Evolutionary conservation across 1,140 invertebrate species (phyloP).

Genomic region (Frieseomelitta varia): DNA sequence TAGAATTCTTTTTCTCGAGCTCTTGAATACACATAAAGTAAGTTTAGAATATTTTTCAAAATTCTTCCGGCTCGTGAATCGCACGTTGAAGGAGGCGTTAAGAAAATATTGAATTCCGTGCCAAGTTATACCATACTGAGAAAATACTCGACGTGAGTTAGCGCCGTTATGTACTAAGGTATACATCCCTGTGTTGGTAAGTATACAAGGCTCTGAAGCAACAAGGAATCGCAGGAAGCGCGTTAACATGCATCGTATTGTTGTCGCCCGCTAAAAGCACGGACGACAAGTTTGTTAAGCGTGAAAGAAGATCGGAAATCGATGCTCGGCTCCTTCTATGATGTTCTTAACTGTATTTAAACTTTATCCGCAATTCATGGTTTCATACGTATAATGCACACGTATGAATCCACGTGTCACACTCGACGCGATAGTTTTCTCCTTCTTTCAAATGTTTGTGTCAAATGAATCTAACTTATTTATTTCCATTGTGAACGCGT

Average conservation of each 20-base stretch:
- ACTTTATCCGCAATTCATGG: background rate
- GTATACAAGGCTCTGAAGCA: background rate
- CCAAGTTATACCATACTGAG: background rate
- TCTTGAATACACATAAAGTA: no score
- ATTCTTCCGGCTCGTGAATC: background rate
- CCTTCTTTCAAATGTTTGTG: background rate
- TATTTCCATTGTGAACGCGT: no score
- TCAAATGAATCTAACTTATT: background rate
- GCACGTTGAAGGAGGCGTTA: no score
- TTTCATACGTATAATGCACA: background rate
- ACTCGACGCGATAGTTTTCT: background rate
- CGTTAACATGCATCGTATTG: slow-evolving; percentile 8
- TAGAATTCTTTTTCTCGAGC: no score
- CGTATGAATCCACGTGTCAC: no score
- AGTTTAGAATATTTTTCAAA: background rate
- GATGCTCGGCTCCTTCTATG: background rate
- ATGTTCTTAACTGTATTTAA: background rate
- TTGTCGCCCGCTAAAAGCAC: background rate
- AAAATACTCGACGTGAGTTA: background rate
- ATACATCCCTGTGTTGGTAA: background rate
- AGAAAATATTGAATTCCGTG: slow-evolving; percentile 7
- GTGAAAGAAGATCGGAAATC: background rate
- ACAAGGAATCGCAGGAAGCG: background rate
- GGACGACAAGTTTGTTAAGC: background rate
- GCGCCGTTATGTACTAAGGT: background rate